Conservation (phyloP, 2,113 vertebrate species). For the Pelecanus crispus region DNA sequence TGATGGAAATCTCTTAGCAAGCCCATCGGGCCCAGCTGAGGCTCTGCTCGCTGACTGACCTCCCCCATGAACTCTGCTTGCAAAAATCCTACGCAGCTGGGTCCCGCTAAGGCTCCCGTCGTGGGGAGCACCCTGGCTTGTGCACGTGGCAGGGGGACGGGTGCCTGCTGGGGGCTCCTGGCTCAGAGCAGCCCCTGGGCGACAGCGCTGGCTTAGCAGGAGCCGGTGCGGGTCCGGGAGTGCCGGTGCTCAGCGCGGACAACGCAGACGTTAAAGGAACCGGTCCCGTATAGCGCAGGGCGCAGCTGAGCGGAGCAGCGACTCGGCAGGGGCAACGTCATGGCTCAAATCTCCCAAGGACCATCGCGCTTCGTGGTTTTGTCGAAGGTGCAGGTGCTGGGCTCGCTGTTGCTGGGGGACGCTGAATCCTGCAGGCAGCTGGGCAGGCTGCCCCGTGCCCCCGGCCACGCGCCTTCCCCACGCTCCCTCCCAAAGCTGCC, state of each 20-base stretch:
- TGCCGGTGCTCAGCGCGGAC: background rate
- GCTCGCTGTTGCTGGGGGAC: background rate
- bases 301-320: background rate
- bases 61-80: background rate
- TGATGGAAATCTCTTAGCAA: background rate
- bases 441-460: background rate
- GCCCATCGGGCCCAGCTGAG: background rate
- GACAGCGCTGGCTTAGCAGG: background rate
- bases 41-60: background rate
- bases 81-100: background rate
- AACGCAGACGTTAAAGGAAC: too few species aligned
- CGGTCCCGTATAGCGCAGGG: background rate
- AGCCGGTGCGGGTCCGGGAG: background rate
- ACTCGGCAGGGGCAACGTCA: background rate
- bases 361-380: accelerated
- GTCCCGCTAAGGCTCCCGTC: accelerated
- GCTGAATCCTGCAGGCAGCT: background rate
- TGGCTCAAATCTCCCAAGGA: background rate
- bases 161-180: background rate
- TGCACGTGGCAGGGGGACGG: background rate
- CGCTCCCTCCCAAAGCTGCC: background rate
- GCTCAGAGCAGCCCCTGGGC: background rate
- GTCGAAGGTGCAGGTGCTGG: background rate
- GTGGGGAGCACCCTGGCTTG: background rate
- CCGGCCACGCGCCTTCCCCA: background rate